phyloP scores from a whole-genome alignment of 2,888 invertebrate genomes.

The Pammene fasciana region DNA sequence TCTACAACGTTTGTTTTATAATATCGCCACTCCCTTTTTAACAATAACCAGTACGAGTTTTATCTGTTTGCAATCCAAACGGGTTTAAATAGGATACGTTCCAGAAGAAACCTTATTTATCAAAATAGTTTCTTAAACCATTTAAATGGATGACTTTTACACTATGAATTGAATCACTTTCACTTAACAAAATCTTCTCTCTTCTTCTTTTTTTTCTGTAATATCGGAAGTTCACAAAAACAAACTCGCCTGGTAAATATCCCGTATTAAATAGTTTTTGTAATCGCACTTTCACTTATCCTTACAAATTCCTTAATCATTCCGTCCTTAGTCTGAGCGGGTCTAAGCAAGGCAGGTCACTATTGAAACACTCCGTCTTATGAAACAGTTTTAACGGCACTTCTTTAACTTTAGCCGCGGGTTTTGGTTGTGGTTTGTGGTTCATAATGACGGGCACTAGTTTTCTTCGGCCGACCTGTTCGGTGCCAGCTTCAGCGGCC shows the following conservation, averaged over 20 bases:
- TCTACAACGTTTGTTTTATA: no score
- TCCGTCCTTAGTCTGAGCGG: slow-evolving; percentile 74
- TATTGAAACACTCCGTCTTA: slow-evolving; percentile 63
- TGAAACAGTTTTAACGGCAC: slow-evolving; percentile 75
- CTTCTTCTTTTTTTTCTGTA: no score
- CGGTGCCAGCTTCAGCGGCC: slow-evolving; percentile 73
- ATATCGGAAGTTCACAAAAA: no score
- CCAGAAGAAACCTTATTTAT: no score
- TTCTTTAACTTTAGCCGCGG: slow-evolving; percentile 63
- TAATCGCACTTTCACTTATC: slow-evolving; percentile 10
- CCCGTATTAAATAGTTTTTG: no score
- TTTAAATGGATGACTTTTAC: background rate
- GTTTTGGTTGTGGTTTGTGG: slow-evolving; percentile 46
- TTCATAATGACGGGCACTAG: slow-evolving; percentile 63
- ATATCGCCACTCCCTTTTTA: background rate
- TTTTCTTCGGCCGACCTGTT: slow-evolving; percentile 58
- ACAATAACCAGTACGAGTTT: no score
- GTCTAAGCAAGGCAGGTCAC: slow-evolving; percentile 70
- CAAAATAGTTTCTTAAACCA: background rate
- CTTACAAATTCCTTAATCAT: slow-evolving; percentile 64
- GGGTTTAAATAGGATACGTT: no score
- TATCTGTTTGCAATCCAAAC: no score
- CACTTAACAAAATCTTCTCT: no score
- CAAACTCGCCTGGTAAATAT: no score
- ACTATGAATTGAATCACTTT: no score